Base-by-base conservation (phyloP, 1,140 invertebrate species). In the Anthonomus grandis region DNA sequence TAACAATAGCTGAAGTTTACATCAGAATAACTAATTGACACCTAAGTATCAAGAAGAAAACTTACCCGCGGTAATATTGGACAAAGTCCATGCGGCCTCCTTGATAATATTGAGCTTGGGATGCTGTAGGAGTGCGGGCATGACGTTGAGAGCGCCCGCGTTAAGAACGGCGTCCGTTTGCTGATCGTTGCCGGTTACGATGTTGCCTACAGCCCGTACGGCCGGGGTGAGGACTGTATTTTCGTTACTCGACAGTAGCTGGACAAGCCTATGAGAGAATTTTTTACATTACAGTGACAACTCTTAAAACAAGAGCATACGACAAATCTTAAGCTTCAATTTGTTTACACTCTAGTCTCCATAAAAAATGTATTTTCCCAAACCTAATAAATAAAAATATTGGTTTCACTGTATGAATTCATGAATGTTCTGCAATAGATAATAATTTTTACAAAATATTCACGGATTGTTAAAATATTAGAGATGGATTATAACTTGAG, bases 61-160 rank as follows among this genome's bases (percentile, higher is more conserved):
- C 23, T 41, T 48, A 46, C 97, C 97, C 22, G 97, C 97, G 59
- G 96, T 98, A 25, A 99, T 95, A 76, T 99, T 99, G 0, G 95
- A 98, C 31, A 99, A 79, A 76, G 98, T 98, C 97, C 97, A 99
- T 4, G 97, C 94, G 13, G 97, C 95, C 80, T 99, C 96, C 75
- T 89, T 89, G 70, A 87, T 86, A 64, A 89, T 87, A 69, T 88
- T 89, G 56, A 71, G 37, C 21, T 65, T 62, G 21, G 71, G 72
- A 69, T 94, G 90, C 34, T 82, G 76, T 12, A 99, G 76, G 8
- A 99, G 78, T 8, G 75, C 70, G 4, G 79, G 78, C 46, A 97
- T 80, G 60, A 86, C 77, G 4, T 79, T 76, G 4, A 98, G 76
- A 50, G 86, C 91, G 9, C 88, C 90, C 45, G 84, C 83, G 45